These are phyloP conservation scores for Turritopsis dohrnii DNA, from an alignment of 30 jellyfish, hydroid and myxozoan genomes.

Conservation along the genomic window DNA sequence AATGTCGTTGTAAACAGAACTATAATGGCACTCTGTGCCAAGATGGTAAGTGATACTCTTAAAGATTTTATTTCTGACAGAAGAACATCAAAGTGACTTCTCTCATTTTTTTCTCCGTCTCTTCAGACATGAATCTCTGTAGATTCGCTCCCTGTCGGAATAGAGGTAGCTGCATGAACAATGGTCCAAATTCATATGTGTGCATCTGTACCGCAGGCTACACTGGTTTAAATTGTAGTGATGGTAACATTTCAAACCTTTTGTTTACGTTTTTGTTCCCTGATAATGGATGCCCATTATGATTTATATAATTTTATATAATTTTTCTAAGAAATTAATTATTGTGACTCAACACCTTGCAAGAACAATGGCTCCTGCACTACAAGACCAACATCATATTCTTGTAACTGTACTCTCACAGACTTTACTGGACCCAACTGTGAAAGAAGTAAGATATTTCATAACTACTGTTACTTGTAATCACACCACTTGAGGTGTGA, in stretches of 20 bases:
- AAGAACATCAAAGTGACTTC: neutral
- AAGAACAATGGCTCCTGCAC: neutral
- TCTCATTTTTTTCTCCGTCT: neutral
- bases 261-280: neutral
- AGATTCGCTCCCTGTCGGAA: conserved; percentile 76
- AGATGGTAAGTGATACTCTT: neutral
- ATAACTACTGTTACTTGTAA: too few relatives aligned
- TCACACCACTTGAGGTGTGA: too few relatives aligned
- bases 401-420: neutral
- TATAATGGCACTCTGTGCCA: conserved; percentile 77
- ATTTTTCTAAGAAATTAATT: neutral
- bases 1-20: conserved; percentile 58
- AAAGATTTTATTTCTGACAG: neutral
- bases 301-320: neutral
- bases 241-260: conserved; percentile 30
- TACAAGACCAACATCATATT: neutral
- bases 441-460: neutral
- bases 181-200: conserved; percentile 62
- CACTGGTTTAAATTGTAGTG: conserved; percentile 57
- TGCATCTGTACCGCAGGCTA: conserved; percentile 83
- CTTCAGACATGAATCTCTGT: conserved; percentile 59
- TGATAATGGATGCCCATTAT: neutral
- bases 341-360: neutral
- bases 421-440: neutral
- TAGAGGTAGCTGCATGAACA: conserved; percentile 65